Evolutionary conservation across 2,888 invertebrate species (phyloP).

Genomic region (Cerceris ruficornis): DNA sequence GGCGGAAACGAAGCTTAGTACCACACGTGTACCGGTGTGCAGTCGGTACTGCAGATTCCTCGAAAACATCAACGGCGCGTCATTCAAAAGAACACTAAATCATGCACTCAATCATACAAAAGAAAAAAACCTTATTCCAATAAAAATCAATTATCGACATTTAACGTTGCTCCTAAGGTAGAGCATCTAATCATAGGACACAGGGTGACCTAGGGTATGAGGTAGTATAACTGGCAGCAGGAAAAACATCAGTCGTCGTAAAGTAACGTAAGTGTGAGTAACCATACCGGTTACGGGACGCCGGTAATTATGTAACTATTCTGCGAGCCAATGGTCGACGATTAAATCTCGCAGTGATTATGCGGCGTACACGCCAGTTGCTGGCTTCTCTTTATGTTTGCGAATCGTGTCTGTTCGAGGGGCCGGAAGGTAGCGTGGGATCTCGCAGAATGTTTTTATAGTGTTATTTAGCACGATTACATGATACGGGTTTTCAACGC

Average conservation of each 20-base stretch:
- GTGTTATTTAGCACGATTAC: conserved; percentile 44
- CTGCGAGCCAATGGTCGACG: conserved; percentile 57
- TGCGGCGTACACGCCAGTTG: conserved; percentile 22
- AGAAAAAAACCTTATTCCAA: too few species aligned
- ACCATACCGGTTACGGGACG: conserved; percentile 53
- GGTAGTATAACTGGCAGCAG: conserved; percentile 30
- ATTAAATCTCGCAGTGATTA: conserved; percentile 62
- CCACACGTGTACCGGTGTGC: too few species aligned
- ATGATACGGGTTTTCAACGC: conserved; percentile 35
- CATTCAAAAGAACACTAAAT: too few species aligned
- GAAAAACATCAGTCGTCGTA: conserved; percentile 64
- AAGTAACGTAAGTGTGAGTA: conserved; percentile 58
- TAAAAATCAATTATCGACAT: conserved; percentile 61
- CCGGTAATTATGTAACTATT: conserved; percentile 64
- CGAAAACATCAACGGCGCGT: too few species aligned
- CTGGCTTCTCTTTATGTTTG: not conserved
- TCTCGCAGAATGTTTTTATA: conserved; percentile 45
- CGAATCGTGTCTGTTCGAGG: conserved; percentile 31
- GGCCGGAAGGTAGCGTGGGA: conserved; percentile 53
- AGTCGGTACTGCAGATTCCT: too few species aligned
- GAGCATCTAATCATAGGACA: conserved; percentile 32
- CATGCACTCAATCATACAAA: too few species aligned
- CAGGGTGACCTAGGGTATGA: conserved; percentile 2
- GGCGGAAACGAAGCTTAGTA: too few species aligned
- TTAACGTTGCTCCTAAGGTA: conserved; percentile 44